phyloP scores from a whole-genome alignment of 2,113 vertebrate species.

The Bombycilla garrulus region DNA sequence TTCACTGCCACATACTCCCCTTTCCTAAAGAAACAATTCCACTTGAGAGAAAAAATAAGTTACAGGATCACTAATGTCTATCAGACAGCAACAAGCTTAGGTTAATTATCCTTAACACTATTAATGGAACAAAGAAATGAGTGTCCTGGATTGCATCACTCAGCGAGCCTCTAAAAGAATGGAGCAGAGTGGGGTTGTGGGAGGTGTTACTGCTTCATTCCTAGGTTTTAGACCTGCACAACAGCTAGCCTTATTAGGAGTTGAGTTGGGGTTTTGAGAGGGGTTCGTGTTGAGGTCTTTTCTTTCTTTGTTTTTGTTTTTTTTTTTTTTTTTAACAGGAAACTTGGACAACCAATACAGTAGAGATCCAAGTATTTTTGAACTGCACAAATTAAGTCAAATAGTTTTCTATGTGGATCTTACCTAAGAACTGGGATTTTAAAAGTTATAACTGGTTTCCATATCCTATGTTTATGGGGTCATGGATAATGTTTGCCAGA shows the following conservation, averaged over 20 bases:
- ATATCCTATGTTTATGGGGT: neutral
- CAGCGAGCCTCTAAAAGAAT: neutral
- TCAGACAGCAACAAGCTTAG: neutral
- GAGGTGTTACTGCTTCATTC: neutral
- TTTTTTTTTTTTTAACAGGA: neutral
- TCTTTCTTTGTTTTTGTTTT: neutral
- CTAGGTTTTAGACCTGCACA: neutral
- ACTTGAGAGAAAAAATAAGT: neutral
- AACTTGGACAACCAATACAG: neutral
- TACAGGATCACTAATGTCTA: neutral
- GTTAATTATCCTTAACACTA: neutral
- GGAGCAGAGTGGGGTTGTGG: neutral
- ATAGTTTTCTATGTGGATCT: neutral
- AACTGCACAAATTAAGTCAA: neutral
- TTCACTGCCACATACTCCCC: neutral
- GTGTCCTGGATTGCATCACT: neutral
- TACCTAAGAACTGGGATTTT: neutral
- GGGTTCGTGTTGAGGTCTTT: accelerated
- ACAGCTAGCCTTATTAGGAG: neutral
- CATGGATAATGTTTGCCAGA: neutral
- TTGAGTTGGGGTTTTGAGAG: accelerated
- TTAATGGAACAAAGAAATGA: neutral
- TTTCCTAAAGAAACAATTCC: neutral
- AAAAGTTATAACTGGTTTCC: neutral
- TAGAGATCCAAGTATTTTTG: neutral